Evolutionary conservation across 2,797 vertebrate genomes (phyloP).

Genomic region (Streptopelia turtur): DNA sequence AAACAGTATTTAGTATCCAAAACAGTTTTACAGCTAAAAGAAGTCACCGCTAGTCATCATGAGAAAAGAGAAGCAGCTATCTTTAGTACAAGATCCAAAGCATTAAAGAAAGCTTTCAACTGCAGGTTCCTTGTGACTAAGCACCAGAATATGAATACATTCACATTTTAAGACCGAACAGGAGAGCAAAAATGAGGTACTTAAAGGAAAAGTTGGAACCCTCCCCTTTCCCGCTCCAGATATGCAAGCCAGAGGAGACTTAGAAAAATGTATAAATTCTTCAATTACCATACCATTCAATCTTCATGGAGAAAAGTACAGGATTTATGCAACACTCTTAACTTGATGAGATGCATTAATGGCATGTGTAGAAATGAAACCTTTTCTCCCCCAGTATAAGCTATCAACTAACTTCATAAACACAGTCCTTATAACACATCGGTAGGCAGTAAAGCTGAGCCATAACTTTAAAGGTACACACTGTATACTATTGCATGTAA

Average conservation of each 20-base stretch:
- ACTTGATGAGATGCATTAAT: not conserved
- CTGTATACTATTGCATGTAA: constrained; percentile 18
- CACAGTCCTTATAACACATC: not conserved
- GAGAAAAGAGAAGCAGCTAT: not conserved
- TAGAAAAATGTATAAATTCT: not conserved
- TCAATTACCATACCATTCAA: not conserved
- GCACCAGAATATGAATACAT: not conserved
- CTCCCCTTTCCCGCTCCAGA: not conserved
- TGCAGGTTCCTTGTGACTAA: not conserved
- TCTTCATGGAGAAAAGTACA: not conserved
- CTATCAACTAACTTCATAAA: constrained; percentile 17
- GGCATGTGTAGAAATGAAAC: constrained; percentile 37
- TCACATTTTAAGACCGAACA: not conserved
- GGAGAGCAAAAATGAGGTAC: not conserved
- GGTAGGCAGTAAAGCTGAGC: constrained; percentile 12
- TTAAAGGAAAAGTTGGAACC: not conserved
- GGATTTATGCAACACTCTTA: not conserved
- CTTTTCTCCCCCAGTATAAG: not conserved
- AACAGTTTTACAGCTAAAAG: not conserved
- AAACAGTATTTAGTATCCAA: not conserved
- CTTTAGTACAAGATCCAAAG: not conserved
- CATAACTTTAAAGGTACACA: not conserved
- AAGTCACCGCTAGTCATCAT: not conserved
- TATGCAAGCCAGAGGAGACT: not conserved
- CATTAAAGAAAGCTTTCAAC: not conserved